Evolutionary conservation across 2,888 invertebrate genomes (phyloP).

Genomic region (Perizoma flavofasciatum): DNA sequence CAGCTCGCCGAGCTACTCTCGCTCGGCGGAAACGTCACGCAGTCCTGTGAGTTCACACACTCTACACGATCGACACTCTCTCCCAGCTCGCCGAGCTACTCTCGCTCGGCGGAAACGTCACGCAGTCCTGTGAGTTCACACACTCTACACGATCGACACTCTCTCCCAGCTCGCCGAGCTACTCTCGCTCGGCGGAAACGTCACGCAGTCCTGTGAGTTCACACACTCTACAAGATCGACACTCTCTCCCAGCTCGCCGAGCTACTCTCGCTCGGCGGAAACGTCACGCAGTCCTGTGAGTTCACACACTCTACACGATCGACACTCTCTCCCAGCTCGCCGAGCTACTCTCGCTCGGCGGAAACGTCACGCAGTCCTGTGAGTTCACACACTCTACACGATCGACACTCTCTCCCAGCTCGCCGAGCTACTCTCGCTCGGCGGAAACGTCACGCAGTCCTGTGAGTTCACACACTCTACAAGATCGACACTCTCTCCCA

Average conservation of each 20-base stretch:
- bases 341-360: slow-evolving; percentile 23
- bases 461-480: slow-evolving; percentile 27
- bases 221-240: slow-evolving; percentile 36
- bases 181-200: slow-evolving; percentile 21
- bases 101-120: slow-evolving; percentile 22
- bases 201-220: slow-evolving; percentile 17
- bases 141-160: slow-evolving; percentile 37
- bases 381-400: slow-evolving; percentile 31
- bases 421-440: slow-evolving; percentile 23
- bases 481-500: slow-evolving; percentile 35
- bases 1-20: slow-evolving; percentile 25
- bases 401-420: slow-evolving; percentile 32
- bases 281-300: slow-evolving; percentile 19
- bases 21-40: slow-evolving; percentile 20
- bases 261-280: slow-evolving; percentile 21
- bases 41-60: slow-evolving; percentile 19
- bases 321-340: slow-evolving; percentile 32
- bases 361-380: slow-evolving; percentile 18
- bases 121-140: slow-evolving; percentile 13
- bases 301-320: slow-evolving; percentile 32
- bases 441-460: slow-evolving; percentile 17
- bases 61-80: slow-evolving; percentile 38
- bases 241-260: slow-evolving; percentile 28
- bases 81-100: slow-evolving; percentile 23
- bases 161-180: slow-evolving; percentile 27